These are phyloP conservation scores for Geotrupes spiniger DNA, from an alignment of 2,888 invertebrate species.

Conservation along the genomic window DNA sequence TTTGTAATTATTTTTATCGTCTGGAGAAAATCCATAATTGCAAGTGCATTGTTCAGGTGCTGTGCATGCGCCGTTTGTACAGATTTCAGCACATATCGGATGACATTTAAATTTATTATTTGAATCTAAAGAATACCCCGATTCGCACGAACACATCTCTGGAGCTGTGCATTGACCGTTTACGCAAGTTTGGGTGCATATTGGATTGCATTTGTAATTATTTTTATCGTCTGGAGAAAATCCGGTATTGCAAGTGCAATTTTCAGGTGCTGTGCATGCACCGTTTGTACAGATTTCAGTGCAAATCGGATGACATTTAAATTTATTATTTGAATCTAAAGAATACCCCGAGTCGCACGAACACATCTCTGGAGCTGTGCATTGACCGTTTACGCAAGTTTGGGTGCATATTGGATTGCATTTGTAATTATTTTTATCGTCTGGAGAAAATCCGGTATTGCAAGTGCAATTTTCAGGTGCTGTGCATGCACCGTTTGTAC, in stretches of 20 bases:
- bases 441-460: constrained; percentile 12
- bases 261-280: constrained; percentile 47
- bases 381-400: constrained; percentile 24
- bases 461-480: constrained; percentile 16
- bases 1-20: neutral
- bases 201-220: constrained; percentile 16
- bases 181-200: constrained; percentile 28
- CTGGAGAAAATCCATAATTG: constrained; percentile 11
- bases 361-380: constrained; percentile 31
- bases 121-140: constrained; percentile 11
- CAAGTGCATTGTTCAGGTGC: constrained; percentile 22
- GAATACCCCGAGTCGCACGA: constrained; percentile 3
- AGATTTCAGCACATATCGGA: constrained; percentile 29
- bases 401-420: constrained; percentile 25
- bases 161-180: constrained; percentile 23
- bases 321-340: constrained; percentile 15
- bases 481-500: constrained; percentile 16
- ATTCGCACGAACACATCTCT: constrained; percentile 26
- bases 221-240: neutral
- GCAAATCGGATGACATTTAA: constrained; percentile 24
- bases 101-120: constrained; percentile 17
- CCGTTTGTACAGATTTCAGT: constrained; percentile 46
- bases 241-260: constrained; percentile 24
- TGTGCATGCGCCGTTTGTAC: constrained; percentile 42
- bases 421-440: constrained; percentile 9